phyloP scores from a whole-genome alignment of 1,140 invertebrate species.

The Leptestheria dahalacensis region DNA sequence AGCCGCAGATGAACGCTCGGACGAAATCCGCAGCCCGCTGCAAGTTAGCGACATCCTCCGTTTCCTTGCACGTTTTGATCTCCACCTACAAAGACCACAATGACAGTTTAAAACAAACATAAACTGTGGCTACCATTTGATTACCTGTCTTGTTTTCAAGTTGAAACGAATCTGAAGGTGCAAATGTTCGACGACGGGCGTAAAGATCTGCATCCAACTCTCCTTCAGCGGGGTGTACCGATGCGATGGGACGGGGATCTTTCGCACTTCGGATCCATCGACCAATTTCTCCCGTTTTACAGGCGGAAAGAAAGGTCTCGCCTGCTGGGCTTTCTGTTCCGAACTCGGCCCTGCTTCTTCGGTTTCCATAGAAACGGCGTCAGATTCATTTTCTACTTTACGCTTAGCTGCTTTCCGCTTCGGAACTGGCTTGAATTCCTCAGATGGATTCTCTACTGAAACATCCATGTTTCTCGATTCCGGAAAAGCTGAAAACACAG shows the following conservation, averaged over 20 bases:
- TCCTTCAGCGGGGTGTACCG: conserved; percentile 88
- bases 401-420: conserved; percentile 16
- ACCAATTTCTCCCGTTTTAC: conserved; percentile 14
- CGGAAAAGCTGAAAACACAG: too few species aligned
- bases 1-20: conserved; percentile 87
- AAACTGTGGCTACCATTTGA: too few species aligned
- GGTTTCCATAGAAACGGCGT: neutral
- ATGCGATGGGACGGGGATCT: conserved; percentile 50
- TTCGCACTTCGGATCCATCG: conserved; percentile 29
- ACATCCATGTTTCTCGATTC: neutral
- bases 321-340: conserved; percentile 7
- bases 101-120: too few species aligned
- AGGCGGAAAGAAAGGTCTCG: conserved; percentile 15
- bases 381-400: conserved; percentile 1
- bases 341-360: neutral
- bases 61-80: conserved; percentile 57
- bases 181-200: conserved; percentile 87
- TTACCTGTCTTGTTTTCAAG: conserved; percentile 58
- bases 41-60: conserved; percentile 72
- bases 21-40: conserved; percentile 98
- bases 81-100: conserved; percentile 41
- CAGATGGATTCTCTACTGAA: neutral
- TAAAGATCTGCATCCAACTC: conserved; percentile 95
- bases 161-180: conserved; percentile 91
- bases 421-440: neutral